Conservation (phyloP, 2,888 invertebrate species). For the Stenodema calcarata region DNA sequence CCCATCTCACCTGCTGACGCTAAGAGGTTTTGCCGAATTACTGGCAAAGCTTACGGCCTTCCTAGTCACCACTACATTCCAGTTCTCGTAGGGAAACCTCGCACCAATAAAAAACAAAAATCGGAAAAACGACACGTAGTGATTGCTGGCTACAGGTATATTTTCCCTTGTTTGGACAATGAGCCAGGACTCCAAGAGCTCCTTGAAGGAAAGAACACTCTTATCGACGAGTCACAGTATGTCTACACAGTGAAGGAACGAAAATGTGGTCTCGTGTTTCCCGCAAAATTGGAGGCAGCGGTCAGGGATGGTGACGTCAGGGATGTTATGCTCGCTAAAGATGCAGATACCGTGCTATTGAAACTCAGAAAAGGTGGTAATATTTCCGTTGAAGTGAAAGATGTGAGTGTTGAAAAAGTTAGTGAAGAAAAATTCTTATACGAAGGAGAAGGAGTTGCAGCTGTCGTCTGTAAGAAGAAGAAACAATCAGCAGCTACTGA, state of each 20-base stretch:
- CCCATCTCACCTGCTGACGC: conserved; percentile 85
- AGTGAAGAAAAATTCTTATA: conserved; percentile 63
- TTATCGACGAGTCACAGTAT: conserved; percentile 65
- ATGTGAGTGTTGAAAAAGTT: conserved; percentile 65
- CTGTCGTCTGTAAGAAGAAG: conserved; percentile 57
- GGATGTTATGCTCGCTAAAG: conserved; percentile 78
- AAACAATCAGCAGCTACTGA: conserved; percentile 67
- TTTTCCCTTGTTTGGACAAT: conserved; percentile 75
- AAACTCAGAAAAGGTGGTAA: conserved; percentile 75
- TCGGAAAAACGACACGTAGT: conserved; percentile 65
- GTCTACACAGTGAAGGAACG: conserved; percentile 79
- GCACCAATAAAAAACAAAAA: conserved; percentile 52
- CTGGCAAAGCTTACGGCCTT: conserved; percentile 77
- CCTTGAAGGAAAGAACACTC: conserved; percentile 61
- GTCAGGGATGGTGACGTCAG: conserved; percentile 78
- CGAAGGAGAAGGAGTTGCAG: conserved; percentile 70
- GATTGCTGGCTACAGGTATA: conserved; percentile 75
- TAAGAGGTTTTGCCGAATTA: conserved; percentile 78
- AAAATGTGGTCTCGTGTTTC: conserved; percentile 76
- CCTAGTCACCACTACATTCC: conserved; percentile 81
- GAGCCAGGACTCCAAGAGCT: conserved; percentile 65
- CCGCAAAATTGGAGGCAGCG: conserved; percentile 76
- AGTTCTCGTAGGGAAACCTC: conserved; percentile 68
- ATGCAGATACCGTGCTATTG: conserved; percentile 76
- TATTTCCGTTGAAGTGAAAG: conserved; percentile 75